phyloP scores from a whole-genome alignment of 2,113 vertebrate species.

The Poicephalus gulielmi region DNA sequence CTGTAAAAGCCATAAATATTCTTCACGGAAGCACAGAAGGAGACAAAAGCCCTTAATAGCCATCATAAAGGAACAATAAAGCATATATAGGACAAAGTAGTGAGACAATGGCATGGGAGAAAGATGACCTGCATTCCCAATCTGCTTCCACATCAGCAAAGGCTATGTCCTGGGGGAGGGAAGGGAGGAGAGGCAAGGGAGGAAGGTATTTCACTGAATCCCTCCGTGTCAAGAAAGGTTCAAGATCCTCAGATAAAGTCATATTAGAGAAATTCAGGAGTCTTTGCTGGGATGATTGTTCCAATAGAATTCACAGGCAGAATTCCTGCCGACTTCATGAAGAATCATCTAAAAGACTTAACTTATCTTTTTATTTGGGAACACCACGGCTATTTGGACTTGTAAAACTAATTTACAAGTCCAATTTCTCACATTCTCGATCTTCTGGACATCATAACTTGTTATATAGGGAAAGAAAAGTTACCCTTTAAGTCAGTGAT shows the following conservation, averaged over 20 bases:
- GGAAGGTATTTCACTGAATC: neutral
- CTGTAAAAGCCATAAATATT: slow-evolving; percentile 49
- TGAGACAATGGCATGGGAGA: slow-evolving; percentile 33
- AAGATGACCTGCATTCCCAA: slow-evolving; percentile 33
- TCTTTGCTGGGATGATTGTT: neutral
- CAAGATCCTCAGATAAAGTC: neutral
- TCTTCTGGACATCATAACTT: neutral
- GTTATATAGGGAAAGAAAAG: neutral
- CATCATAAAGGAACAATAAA: slow-evolving; percentile 54
- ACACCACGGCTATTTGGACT: neutral
- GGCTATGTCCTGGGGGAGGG: neutral
- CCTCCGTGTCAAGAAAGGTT: neutral
- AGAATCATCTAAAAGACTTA: neutral
- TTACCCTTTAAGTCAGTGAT: neutral
- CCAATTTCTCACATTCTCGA: neutral
- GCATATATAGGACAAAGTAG: slow-evolving; percentile 29
- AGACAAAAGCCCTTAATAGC: slow-evolving; percentile 43
- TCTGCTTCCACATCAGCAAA: slow-evolving; percentile 14
- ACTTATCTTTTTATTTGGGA: neutral
- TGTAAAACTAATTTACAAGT: slow-evolving; percentile 35
- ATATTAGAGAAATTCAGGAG: neutral
- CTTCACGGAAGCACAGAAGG: slow-evolving; percentile 44
- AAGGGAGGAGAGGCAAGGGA: neutral
- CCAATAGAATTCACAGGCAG: neutral
- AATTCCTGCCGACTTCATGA: neutral